Conservation (phyloP, 2,113 vertebrate species). For the Rhadina sibilatrix region DNA sequence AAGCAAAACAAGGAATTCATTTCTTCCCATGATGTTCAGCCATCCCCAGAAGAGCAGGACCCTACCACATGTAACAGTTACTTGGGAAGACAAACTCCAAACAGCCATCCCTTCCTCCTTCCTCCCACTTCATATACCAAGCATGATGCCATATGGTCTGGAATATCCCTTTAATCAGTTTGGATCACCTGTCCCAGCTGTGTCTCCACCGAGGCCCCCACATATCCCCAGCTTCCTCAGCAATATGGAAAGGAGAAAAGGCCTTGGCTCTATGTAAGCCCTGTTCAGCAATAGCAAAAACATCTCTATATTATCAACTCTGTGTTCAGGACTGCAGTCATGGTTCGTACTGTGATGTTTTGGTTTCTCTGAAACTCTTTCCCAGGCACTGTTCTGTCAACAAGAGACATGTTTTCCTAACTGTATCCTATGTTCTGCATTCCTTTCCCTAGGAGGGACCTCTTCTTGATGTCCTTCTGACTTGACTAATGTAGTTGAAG, state of each 20-base stretch:
- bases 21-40: background rate
- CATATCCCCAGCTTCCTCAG: background rate
- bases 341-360: too few relatives aligned
- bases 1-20: background rate
- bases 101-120: background rate
- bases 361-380: too few relatives aligned
- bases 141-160: background rate
- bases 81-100: background rate
- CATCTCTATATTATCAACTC: too few relatives aligned
- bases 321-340: too few relatives aligned
- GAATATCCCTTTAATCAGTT: background rate
- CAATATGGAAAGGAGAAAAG: background rate
- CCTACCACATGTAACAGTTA: rapidly evolving
- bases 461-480: too few relatives aligned
- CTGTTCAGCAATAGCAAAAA: background rate
- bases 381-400: too few relatives aligned
- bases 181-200: background rate
- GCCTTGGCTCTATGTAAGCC: rapidly evolving
- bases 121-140: background rate
- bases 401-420: too few relatives aligned
- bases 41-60: background rate
- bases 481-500: too few relatives aligned
- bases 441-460: too few relatives aligned
- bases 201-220: background rate
- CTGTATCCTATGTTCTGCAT: too few relatives aligned